These are phyloP conservation scores for Drosophila virilis DNA, from an alignment of 1,140 invertebrate species.

Conservation along the genomic window DNA sequence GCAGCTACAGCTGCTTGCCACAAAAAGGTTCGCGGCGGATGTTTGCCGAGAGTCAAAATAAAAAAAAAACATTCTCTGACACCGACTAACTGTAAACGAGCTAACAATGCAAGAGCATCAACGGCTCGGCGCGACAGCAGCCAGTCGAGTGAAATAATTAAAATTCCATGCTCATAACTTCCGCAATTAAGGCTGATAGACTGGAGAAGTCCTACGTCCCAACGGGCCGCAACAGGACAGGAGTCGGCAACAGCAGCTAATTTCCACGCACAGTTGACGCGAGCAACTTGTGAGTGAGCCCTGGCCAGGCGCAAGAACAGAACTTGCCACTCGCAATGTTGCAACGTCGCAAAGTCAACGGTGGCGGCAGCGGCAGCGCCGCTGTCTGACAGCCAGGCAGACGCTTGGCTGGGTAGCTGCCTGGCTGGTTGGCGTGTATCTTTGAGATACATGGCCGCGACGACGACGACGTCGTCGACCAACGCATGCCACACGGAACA, in stretches of 20 bases:
- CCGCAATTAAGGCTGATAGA: conserved; percentile 74
- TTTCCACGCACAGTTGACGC: conserved; percentile 78
- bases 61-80: conserved; percentile 11
- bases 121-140: conserved; percentile 6
- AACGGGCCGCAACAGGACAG: conserved; percentile 23
- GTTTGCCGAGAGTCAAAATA: conserved; percentile 58
- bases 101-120: conserved; percentile 50
- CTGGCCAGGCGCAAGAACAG: conserved; percentile 40
- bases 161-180: conserved; percentile 82
- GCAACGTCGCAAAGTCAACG: conserved; percentile 22
- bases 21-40: conserved; percentile 58
- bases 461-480: conserved; percentile 23
- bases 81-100: conserved; percentile 65
- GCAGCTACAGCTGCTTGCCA: conserved; percentile 7
- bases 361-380: conserved; percentile 4
- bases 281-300: conserved; percentile 51
- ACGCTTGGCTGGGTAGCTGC: conserved; percentile 11
- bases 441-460: conserved; percentile 54
- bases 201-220: conserved; percentile 30
- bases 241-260: conserved; percentile 65
- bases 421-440: conserved; percentile 49
- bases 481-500: conserved; percentile 72
- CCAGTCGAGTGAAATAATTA: conserved; percentile 73
- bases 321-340: conserved; percentile 54
- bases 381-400: conserved; percentile 29